phyloP scores from a whole-genome alignment of 2,888 invertebrate species.

The Drosophila stalkeri region DNA sequence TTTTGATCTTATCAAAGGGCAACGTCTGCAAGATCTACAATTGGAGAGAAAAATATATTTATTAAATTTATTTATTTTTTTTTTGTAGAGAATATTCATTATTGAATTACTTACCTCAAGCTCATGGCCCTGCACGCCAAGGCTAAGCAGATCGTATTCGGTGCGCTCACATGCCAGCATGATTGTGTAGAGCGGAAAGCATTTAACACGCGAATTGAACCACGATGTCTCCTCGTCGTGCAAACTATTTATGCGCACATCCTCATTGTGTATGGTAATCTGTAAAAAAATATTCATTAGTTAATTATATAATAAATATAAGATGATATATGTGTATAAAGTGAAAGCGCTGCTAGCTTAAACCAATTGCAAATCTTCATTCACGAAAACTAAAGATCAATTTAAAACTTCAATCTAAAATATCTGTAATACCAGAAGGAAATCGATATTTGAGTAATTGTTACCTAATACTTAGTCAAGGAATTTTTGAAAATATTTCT shows the following conservation, averaged over 20 bases:
- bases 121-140: conserved; percentile 86
- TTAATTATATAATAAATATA: neutral
- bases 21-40: conserved; percentile 84
- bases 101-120: conserved; percentile 78
- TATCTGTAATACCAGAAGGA: too few species aligned
- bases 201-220: conserved; percentile 91
- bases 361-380: too few species aligned
- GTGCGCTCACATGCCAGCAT: conserved; percentile 91
- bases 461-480: too few species aligned
- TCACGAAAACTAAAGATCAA: too few species aligned
- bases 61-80: neutral
- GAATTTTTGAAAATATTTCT: too few species aligned
- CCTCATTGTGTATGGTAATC: conserved; percentile 86
- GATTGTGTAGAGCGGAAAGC: conserved; percentile 93
- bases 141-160: conserved; percentile 89
- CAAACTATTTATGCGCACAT: conserved; percentile 86
- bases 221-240: conserved; percentile 86
- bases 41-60: neutral
- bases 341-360: neutral
- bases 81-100: neutral
- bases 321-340: neutral
- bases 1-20: conserved; percentile 84
- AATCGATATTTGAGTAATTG: too few species aligned
- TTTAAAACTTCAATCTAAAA: too few species aligned
- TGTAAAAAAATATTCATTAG: conserved; percentile 54